Evolutionary conservation across 2,888 invertebrate genomes (phyloP).

Genomic region (Phytoseiulus persimilis): DNA sequence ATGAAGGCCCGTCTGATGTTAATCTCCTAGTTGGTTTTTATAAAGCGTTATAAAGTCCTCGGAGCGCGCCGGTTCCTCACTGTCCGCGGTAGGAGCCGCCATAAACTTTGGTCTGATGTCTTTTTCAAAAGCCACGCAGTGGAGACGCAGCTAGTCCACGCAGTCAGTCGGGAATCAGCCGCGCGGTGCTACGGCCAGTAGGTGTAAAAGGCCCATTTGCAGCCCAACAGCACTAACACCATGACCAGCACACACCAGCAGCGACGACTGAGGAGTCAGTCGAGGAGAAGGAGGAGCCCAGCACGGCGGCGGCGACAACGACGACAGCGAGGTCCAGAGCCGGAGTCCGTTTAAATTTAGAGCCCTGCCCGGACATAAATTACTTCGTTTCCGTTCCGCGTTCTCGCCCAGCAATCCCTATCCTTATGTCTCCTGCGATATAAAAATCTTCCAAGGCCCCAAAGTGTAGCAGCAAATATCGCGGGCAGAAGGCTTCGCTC

Average conservation of each 20-base stretch:
- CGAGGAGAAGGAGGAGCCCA: slow-evolving; percentile 8
- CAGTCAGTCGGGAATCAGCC: background rate
- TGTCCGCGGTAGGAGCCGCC: background rate
- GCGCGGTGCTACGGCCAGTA: slow-evolving; percentile 11
- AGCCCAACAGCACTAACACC: background rate
- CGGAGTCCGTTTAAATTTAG: slow-evolving; percentile 34
- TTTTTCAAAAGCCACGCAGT: background rate
- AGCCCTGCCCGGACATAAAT: slow-evolving; percentile 36
- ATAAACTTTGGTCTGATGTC: background rate
- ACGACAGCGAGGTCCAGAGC: background rate
- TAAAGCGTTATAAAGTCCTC: slow-evolving; percentile 36
- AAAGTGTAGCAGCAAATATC: background rate
- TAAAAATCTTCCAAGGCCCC: slow-evolving; percentile 5
- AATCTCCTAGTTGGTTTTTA: slow-evolving; percentile 18
- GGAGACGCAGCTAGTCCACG: background rate
- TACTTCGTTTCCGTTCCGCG: slow-evolving; percentile 28
- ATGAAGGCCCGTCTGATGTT: background rate
- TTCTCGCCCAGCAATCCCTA: slow-evolving; percentile 5
- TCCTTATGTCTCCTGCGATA: background rate
- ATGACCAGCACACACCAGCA: slow-evolving; percentile 6
- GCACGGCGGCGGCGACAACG: background rate
- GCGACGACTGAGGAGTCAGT: background rate
- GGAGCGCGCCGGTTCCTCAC: background rate
- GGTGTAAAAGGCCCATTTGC: slow-evolving; percentile 38
- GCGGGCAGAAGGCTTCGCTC: background rate